phyloP scores from a whole-genome alignment of 2,113 vertebrate genomes.

The Tiliqua scincoides region DNA sequence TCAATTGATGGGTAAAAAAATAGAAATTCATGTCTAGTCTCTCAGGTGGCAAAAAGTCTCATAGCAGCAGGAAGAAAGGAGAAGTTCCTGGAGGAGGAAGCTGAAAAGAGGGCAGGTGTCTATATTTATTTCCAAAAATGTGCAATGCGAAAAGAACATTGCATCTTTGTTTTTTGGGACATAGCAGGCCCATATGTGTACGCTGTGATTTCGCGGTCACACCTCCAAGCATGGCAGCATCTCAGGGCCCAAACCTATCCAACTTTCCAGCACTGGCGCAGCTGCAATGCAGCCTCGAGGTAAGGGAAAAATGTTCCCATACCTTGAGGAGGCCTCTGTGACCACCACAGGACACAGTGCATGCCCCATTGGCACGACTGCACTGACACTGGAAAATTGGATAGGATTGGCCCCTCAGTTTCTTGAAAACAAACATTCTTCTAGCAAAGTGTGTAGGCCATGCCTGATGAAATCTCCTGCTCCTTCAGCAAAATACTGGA shows the following conservation, averaged over 20 bases:
- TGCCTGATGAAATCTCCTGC: neutral
- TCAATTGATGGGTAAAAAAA: neutral
- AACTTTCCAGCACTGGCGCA: too few relatives aligned
- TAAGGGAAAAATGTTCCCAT: too few relatives aligned
- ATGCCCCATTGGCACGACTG: too few relatives aligned
- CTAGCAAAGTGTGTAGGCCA: neutral
- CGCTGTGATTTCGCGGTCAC: neutral
- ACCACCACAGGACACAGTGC: too few relatives aligned
- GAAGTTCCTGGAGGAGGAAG: neutral
- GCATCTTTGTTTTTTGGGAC: neutral
- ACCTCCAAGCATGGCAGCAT: neutral
- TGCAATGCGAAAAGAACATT: neutral
- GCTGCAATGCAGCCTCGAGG: too few relatives aligned
- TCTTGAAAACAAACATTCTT: conserved; percentile 19
- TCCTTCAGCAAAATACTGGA: neutral
- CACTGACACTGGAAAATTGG: too few relatives aligned
- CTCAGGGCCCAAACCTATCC: too few relatives aligned
- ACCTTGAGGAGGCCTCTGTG: too few relatives aligned
- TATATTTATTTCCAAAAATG: neutral
- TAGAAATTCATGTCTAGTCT: neutral
- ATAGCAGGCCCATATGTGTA: too few relatives aligned
- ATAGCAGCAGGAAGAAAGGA: neutral
- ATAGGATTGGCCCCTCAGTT: too few relatives aligned
- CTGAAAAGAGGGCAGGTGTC: neutral
- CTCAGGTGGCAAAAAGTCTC: neutral